Base-by-base conservation (phyloP, 2,888 invertebrate species). In the Caenorhabditis auriculariae region DNA sequence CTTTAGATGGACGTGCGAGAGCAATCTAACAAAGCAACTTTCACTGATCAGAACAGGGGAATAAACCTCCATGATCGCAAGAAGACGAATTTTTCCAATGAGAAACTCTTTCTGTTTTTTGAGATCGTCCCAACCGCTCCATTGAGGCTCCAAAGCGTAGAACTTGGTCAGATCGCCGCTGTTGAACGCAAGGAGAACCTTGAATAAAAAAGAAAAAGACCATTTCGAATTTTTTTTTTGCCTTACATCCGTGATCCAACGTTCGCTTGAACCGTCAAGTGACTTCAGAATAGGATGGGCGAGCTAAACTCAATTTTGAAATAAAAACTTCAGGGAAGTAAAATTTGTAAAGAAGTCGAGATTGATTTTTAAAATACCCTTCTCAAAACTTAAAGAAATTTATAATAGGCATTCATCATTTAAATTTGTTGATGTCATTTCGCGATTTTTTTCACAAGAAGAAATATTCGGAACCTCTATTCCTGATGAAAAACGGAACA, bases 221-320 rank as follows among this genome's bases (percentile, higher is more conserved):
- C 80, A 15, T 83, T 83, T 61, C 80, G 77, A 76, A 83, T 83
- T 66, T 83, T 83, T n/a, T 82, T 82, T 64, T 74, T 80, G 95
- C 85, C 46, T 54, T 17, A 60, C 62, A 63, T 92, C 90, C 7
- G 84, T 81, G 19, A 86, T 86, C 96, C 96, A 98, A 44, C 89
- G 88, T 75, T 91, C 90, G 0, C 88, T 85, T 0, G 92, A 91
- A 23, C 87, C 87, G 64, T 89, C 88, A 43, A 98, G 85, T 0
- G 91, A 88, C 68, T 91, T 89, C 73, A 99, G 84, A 54, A 98
- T 90, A 0, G 94, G 92, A 85, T 98, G 96, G 0, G 93, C 93
- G 43, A 96, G 84, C 89, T 90, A 83, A n/a, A 82, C 39, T 24
- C 45, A 24, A 19, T 45, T 45, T 45, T 15, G 17, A 12, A 45